Evolutionary conservation across 2,113 vertebrate species (phyloP), one percentile per base, ranked within the genome.

Genomic region (Platycercus adscitus): DNA sequence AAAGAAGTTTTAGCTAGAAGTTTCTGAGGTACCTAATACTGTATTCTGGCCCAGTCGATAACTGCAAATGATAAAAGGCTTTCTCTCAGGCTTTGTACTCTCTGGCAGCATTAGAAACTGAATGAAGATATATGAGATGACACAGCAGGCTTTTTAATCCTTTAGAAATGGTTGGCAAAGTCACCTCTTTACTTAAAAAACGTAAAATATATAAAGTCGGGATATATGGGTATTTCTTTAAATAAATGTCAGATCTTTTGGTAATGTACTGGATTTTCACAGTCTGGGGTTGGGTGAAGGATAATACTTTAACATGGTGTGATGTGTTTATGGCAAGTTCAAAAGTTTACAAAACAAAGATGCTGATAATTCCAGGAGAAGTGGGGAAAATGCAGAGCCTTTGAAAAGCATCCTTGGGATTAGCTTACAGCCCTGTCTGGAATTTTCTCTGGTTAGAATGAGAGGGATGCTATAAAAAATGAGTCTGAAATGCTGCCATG

Each of bases 41-140:
- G 82, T 91, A 95, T 91, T 88, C 92, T 94, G 92, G 85, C 91
- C 88, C 83, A 96, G 95, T 96, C 69, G 11, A 95, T 97, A 96
- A 93, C 93, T 86, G 76, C 72, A 92, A 96, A 92, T 95, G 90
- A 96, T 96, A 81, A 96, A 96, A 97, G 95, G 87, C 91, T 97
- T 95, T 86, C 85, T 95, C 88, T 90, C 91, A 95, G 94, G 65
- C 76, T 95, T 94, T 95, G 92, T 96, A 93, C 60, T 96, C 92
- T 63, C 72, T 88, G 93, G 76, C 83, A 95, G 91, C 91, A 86
- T 96, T 95, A 92, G 77, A 80, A 82, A 95, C 85, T 86, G 86
- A 93, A 90, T 6, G 60, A 89, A 96, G 94, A 95, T 95, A 87
- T 76, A 91, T 84, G 91, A 95, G 73, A 88, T 91, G 81, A 91